Base-by-base conservation (phyloP, 2,113 vertebrate species). In the Charadrius vociferus region DNA sequence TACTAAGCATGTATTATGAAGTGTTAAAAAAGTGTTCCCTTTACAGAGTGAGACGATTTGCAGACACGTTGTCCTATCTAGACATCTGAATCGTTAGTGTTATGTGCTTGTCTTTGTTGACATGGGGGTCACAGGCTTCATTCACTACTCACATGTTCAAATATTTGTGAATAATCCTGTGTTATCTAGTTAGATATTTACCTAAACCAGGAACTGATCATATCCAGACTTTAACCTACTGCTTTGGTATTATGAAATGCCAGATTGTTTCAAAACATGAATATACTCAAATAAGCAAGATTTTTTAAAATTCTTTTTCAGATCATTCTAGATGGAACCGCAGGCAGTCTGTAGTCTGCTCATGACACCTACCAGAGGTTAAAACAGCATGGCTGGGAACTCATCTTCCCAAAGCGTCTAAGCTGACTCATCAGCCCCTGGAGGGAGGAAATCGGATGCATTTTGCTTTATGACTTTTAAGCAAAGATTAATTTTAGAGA, bases 261-360 rank as follows among this genome's bases (percentile, higher is more conserved):
- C 6, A 4, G 45, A 86, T 82, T 93, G 52, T 90, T 97, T 73
- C 63, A 96, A 92, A 95, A 72, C 45, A 63, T 92, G 74, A 88
- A 88, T 81, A 86, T 18, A 12, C 36, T 89, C 23, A 88, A 97
- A 78, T 97, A 96, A 97, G 70, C 72, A 95, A 58, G 36, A 70
- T 79, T 94, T 86, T 68, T 84, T 50, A 39, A 61, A 90, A 86
- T 95, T 97, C 29, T 95, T 66, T 91, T 98, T 93, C 97, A 98
- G 98, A 97, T 95, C 93, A 96, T 97, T 98, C 96, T 85, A 96
- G 95, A 88, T 98, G 98, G 98, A 98, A 93, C 50, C 61, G 26
- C 78, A 96, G 93, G 71, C 86, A 83, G 27, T 90, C 95, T 1
- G 92, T 98, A 93, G 96, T 97, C 72, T 98, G 98, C 72, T 98